Percentiles rank a stretch among this genome's conserved stretches.
Conservation (phyloP, 2,797 vertebrate species). For the Xiphorhynchus erythropygius region DNA sequence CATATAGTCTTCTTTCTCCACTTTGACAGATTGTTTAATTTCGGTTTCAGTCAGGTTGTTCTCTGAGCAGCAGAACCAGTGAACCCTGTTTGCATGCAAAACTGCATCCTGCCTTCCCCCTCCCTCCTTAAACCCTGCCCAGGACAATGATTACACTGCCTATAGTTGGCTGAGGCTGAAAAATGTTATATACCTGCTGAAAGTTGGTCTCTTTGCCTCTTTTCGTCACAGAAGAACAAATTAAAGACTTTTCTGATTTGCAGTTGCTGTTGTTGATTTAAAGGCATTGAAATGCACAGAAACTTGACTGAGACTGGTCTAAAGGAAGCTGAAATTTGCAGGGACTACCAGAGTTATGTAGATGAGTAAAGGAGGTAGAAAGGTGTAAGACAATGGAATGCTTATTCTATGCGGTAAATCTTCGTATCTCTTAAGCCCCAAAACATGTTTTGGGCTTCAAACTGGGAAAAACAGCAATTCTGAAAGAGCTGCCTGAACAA, state of each 20-base stretch:
- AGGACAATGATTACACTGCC: not conserved
- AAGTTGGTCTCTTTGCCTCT: not conserved
- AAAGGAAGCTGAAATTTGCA: not conserved
- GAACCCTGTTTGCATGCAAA: not conserved
- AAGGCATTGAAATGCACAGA: not conserved
- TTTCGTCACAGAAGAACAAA: not conserved
- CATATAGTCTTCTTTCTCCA: not conserved
- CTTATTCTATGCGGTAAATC: not conserved
- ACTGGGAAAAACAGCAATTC: slow-evolving; percentile 11
- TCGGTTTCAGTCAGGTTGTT: not conserved
- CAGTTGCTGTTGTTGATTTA: not conserved
- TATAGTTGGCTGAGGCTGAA: not conserved
- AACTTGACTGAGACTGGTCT: not conserved
- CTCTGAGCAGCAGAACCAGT: not conserved
- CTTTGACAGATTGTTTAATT: slow-evolving; percentile 4
- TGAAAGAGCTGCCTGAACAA: not conserved
- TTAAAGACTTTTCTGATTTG: not conserved
- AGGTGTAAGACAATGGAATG: not conserved
- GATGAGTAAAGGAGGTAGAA: not conserved
- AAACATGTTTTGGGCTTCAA: not conserved
- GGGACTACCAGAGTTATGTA: not conserved
- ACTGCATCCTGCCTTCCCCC: not conserved
- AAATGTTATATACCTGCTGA: not conserved
- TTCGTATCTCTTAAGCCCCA: not conserved
- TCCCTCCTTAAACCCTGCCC: not conserved